Evolutionary conservation across 2,113 vertebrate genomes (phyloP), one percentile per base, ranked within the genome.

Genomic region (Pterocles burchelli): DNA sequence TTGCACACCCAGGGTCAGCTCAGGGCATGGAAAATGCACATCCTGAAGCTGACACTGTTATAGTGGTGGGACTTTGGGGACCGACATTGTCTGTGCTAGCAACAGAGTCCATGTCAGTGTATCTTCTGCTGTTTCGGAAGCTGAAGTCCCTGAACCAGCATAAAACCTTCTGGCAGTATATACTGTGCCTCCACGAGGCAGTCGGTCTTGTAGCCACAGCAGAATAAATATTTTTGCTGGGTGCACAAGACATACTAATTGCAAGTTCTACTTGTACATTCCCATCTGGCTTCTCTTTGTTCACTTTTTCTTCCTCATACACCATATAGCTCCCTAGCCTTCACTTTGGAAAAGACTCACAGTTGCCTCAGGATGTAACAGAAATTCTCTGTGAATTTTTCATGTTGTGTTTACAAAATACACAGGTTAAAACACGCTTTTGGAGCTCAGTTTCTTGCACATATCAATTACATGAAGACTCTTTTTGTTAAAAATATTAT

Each of bases 341-440:
- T 90, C 49, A 55, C 91, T 97, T 95, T 91, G 78, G 92, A 91
- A 85, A 91, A 91, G 85, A 45, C 61, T 89, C 34, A 28, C 77
- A 52, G 85, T 95, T 87, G 95, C 96, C 95, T 93, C 65, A 63
- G 96, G 96, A 92, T 46, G 76, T 94, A 97, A 96, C 96, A 97
- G 93, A 96, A 94, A 95, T 96, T 96, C 92, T 97, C 90, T 68
- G 83, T 89, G 90, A 91, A 84, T 97, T 96, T 96, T 97, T 96
- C 92, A 95, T 96, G 90, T 87, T 86, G 62, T 96, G 93, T 96
- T 97, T 97, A 96, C 96, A 97, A 96, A 96, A 95, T 96, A 96
- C 90, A 78, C 96, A 94, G 92, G 92, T 96, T 96, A 89, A 97
- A 96, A 97, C 96, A 96, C 7, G 93, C 92, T 93, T 81, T 81